phyloP scores from a whole-genome alignment of 1,140 invertebrate genomes.

The Drosophila nigromelanica region DNA sequence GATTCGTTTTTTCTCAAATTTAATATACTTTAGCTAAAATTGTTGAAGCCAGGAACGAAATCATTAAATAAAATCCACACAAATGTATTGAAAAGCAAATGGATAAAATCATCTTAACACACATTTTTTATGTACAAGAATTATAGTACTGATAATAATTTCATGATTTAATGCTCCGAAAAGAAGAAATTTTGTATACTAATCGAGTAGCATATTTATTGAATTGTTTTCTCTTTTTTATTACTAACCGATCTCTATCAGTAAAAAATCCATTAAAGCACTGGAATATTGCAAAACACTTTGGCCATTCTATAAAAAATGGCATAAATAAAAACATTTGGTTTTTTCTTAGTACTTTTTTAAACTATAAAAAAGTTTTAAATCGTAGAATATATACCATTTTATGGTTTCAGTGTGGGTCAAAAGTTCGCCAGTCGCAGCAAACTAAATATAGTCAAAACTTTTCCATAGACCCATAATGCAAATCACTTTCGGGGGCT shows the following conservation, averaged over 20 bases:
- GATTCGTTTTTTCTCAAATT: neutral
- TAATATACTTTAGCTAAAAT: neutral
- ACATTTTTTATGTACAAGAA: no score
- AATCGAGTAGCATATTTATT: no score
- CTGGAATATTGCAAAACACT: slow-evolving; percentile 21
- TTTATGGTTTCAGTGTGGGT: slow-evolving; percentile 50
- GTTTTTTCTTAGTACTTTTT: neutral
- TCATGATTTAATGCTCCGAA: no score
- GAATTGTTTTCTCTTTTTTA: neutral
- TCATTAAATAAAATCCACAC: neutral
- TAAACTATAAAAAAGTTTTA: slow-evolving; percentile 8
- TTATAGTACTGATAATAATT: no score
- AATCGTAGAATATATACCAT: neutral
- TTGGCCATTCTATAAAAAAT: slow-evolving; percentile 9
- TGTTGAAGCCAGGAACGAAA: neutral
- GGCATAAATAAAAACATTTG: neutral
- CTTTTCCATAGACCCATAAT: slow-evolving; percentile 54
- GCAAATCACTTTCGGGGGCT: slow-evolving; percentile 51
- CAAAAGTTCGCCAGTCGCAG: slow-evolving; percentile 60
- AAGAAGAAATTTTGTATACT: no score
- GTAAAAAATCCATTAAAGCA: slow-evolving; percentile 23
- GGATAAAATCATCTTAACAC: no score
- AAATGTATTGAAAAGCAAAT: neutral
- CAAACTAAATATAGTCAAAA: slow-evolving; percentile 71
- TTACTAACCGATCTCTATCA: neutral